Evolutionary conservation across 2,888 invertebrate genomes (phyloP).

Genomic region (Drosophila infuscata): DNA sequence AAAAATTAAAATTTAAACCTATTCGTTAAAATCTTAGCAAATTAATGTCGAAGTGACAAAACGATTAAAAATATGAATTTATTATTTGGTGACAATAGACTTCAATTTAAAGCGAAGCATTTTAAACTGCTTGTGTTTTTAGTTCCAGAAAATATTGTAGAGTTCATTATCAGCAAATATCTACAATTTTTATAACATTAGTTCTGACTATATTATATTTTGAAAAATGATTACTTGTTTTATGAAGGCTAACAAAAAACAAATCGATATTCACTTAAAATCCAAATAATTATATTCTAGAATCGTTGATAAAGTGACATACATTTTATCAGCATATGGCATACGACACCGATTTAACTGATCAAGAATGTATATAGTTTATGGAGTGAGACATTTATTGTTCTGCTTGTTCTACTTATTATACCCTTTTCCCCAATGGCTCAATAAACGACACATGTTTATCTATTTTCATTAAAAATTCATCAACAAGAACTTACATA

Average conservation of each 20-base stretch:
- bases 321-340: not conserved
- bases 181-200: not conserved
- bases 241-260: not conserved
- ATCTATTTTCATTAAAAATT: not conserved
- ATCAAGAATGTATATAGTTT: not conserved
- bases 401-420: not conserved
- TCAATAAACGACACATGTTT: not conserved
- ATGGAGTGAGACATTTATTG: not conserved
- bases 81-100: not conserved
- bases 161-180: not conserved
- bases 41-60: not conserved
- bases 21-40: not conserved
- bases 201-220: not conserved
- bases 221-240: not conserved
- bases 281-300: not conserved
- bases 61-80: not conserved
- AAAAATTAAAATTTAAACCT: not conserved
- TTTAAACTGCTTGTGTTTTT: not conserved
- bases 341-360: not conserved
- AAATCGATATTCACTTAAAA: constrained; percentile 1
- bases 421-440: too few relatives aligned
- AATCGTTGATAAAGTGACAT: not conserved
- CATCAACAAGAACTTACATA: not conserved
- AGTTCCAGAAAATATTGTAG: not conserved
- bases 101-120: not conserved